phyloP scores from a whole-genome alignment of 2,888 invertebrate species.

The Megalurothrips usitatus region DNA sequence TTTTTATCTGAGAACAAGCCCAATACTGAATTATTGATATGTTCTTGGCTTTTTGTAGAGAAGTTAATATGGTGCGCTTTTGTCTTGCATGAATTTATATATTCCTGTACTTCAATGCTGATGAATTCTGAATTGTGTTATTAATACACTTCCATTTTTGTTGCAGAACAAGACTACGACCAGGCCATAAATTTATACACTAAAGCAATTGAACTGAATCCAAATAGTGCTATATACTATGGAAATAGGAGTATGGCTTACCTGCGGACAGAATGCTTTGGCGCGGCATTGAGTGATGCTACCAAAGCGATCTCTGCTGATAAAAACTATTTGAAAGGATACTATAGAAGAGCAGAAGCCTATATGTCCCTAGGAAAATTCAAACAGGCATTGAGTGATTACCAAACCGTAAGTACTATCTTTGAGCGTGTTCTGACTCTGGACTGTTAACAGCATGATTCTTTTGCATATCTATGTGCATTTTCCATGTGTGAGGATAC shows the following conservation, averaged over 20 bases:
- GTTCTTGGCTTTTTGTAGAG: too few species aligned
- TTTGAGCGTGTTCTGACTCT: not conserved
- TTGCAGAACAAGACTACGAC: conserved; percentile 84
- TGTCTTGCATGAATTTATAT: too few species aligned
- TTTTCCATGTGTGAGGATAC: not conserved
- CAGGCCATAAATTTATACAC: conserved; percentile 80
- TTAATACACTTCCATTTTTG: conserved; percentile 44
- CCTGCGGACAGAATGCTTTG: conserved; percentile 89
- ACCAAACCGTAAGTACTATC: conserved; percentile 74
- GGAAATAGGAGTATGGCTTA: conserved; percentile 95
- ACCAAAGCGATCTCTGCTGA: conserved; percentile 86
- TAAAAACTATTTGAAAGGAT: conserved; percentile 88
- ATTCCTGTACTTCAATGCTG: not conserved
- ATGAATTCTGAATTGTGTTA: not conserved
- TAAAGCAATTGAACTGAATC: conserved; percentile 71
- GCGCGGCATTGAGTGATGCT: conserved; percentile 89
- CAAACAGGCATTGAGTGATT: conserved; percentile 92
- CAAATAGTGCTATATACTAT: conserved; percentile 81
- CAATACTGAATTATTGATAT: too few species aligned
- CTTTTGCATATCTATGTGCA: not conserved
- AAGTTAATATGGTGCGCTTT: too few species aligned
- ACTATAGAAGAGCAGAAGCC: conserved; percentile 93
- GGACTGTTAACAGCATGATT: not conserved
- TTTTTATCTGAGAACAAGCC: too few species aligned
- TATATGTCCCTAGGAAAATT: conserved; percentile 98